Base-by-base conservation (phyloP, 2,888 invertebrate species). In the Luperina nickerlii region DNA sequence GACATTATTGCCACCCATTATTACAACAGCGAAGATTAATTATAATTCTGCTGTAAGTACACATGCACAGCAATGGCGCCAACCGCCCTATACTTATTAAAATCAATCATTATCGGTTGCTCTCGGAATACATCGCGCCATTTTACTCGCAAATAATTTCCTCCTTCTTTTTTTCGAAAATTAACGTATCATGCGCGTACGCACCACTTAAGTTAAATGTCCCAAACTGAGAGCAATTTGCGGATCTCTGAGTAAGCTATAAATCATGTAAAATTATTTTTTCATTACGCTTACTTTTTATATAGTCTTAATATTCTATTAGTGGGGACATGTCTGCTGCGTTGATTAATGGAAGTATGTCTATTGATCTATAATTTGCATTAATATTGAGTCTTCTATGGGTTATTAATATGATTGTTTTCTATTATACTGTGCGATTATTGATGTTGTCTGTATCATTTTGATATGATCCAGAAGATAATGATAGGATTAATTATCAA, bases 191-290 rank as follows among this genome's bases (percentile, higher is more conserved):
- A 88, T 93, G 93, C 93, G 93, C 94, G 91, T 92, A 93, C 94
- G 95, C 94, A 95, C 94, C 90, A 95, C 94, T 97, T 96, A 96
- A 95, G 94, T 96, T 97, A 97, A 97, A 96, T 96, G 96, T 94
- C 94, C 94, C 93, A 96, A 96, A 96, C 95, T 94, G 95, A 91
- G 92, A 90, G 95, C 95, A 96, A 96, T 96, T 96, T 96, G 94
- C 95, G 90, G 90, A 87, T 91, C 89, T 89, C 92, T 96, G 96
- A 97, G 94, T 97, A 95, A 97, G 96, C 96, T 95, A 97, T 97
- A 97, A 96, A 97, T 97, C 96, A 94, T 93, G 93, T 88, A 92
- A 94, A 96, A 96, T 96, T 96, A 96, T 96, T 96, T 96, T 96
- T 96, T 95, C 96, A 96, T 96, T 96, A 95, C 91, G 87, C 90